Evolutionary conservation across 2,113 vertebrate species (phyloP), one percentile per base, ranked within the genome.

Genomic region (Motacilla alba): DNA sequence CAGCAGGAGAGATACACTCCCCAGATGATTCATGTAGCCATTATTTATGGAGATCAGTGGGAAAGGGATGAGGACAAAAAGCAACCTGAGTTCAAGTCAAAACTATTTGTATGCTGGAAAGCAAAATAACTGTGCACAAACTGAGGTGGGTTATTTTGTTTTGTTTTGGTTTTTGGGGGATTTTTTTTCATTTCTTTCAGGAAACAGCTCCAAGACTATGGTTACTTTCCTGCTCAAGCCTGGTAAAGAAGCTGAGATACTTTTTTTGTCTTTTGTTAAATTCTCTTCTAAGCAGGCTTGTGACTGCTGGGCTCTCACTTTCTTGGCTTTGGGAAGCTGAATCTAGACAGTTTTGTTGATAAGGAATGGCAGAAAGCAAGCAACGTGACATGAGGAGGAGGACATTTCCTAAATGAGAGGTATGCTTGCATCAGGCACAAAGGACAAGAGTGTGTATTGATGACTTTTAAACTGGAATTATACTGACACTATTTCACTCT

Each of bases 41-140:
- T 2, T 14, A 27, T 47, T 63, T 30, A 62, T 1, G 0, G 24
- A 62, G 33, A 81, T 46, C n/a, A 62, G 14, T 12, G 21, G 33
- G 41, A 72, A 63, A 94, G 56, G 13, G 6, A 66, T 6, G 2
- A 31, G 7, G 9, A 33, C 12, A 31, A 63, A 95, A 81, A 82
- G 41, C 53, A 80, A 53, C 21, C 13, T 12, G 22, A 59, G 31
- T 62, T 70, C 28, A 52, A 53, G 19, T 30, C 41, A 2, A 0
- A 83, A 39, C 0, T 0, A 46, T 41, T 16, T 41, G 18, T 77
- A 77, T 27, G 33, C 59, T 77, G 12, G 7, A 92, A 13, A 27
- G 9, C 30, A 89, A 44, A 53, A 53, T 0, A 1, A 22, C 21
- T 0, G 2, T 6, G 9, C 35, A 62, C 3, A 4, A 35, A 63